phyloP scores from a whole-genome alignment of 2,113 vertebrate species.

The Meriones unguiculatus region DNA sequence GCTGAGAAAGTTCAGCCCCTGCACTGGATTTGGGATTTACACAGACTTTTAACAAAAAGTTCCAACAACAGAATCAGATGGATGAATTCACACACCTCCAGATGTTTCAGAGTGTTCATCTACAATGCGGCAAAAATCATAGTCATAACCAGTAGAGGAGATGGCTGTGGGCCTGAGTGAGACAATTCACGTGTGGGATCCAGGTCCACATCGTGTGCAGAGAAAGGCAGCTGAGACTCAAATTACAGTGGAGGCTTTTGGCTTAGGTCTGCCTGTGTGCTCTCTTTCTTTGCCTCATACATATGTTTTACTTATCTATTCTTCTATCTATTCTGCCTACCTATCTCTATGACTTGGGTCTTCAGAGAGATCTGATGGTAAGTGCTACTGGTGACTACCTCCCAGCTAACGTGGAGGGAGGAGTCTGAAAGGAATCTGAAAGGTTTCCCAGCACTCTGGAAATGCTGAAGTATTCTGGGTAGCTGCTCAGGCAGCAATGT shows the following conservation, averaged over 20 bases:
- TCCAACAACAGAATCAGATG: background rate
- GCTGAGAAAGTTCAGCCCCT: background rate
- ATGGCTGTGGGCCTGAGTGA: background rate
- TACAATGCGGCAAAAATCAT: background rate
- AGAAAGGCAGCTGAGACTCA: background rate
- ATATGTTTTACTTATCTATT: too few species aligned
- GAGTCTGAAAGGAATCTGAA: background rate
- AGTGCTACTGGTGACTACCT: background rate
- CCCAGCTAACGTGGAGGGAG: background rate
- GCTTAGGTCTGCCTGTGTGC: background rate
- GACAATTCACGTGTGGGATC: background rate
- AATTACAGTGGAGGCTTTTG: background rate
- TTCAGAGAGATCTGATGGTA: background rate
- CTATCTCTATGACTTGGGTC: background rate
- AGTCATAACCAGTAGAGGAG: background rate
- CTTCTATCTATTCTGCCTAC: too few species aligned
- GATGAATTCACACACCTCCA: background rate
- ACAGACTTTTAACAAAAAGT: background rate
- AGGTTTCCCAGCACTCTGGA: background rate
- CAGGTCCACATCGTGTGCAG: background rate
- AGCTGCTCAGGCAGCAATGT: rapidly evolving
- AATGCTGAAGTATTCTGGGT: background rate
- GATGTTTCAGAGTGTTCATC: background rate
- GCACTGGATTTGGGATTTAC: background rate
- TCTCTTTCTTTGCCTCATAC: background rate